Base-by-base conservation (phyloP, 1,140 invertebrate genomes). In the Tetraneura akinire region DNA sequence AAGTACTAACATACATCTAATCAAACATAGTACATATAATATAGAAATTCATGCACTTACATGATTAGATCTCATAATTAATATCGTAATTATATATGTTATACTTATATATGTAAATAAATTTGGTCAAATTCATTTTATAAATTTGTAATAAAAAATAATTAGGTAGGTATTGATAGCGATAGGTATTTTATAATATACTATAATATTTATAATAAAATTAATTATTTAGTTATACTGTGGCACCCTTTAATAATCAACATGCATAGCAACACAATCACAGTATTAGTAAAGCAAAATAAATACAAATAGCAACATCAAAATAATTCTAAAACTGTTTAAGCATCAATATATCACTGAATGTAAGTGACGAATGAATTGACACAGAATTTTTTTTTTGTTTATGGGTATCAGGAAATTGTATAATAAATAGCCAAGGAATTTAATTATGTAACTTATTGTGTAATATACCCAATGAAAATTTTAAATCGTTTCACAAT, bases 251-350 rank as follows among this genome's bases (percentile, higher is more conserved):
- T 29, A 62, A 78, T 78, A 78, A 78, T 45, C 47, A 78, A 78
- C 74, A 78, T 42, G 74, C 74, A 32, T 78, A 78, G 74, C 74
- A 78, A 78, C 74, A 78, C 55, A 62, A 60, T 78, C 55, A 78
- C 55, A 47, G 37, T 78, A 78, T 78, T 78, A 78, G 55, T 78
- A 62, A 74, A 78, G 74, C 74, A 78, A 62, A 60, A 62, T 78
- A 62, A 78, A 45, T 62, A 78, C 74, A 78, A 78, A 78, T 78
- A 78, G 74, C 74, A 78, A 78, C 74, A 78, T 78, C 74, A 78
- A 78, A 26, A 47, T 76, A 26, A 76, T 62, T 78, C 32, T 60
- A 45, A 26, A 78, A 47, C 45, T 51, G 37, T 23, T 60, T 47
- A 78, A 76, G 73, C 73, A 53, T 57, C 13, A 76, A 78, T 21